These are phyloP conservation scores for Pachypanchax playfairii DNA, from an alignment of 2,113 vertebrate species.

Conservation along the genomic window DNA sequence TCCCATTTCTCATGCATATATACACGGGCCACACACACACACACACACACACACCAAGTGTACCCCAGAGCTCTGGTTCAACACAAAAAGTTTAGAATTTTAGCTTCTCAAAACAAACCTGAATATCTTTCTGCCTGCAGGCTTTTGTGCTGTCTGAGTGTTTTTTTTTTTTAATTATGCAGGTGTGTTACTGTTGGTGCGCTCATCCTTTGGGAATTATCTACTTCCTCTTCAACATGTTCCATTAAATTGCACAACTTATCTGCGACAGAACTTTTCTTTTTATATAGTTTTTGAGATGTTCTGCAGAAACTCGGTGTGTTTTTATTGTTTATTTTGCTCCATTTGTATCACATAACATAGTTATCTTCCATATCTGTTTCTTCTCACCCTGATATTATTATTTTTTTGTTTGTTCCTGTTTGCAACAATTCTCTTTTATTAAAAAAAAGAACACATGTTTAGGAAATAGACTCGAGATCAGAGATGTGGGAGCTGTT, in stretches of 20 bases:
- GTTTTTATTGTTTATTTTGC: neutral
- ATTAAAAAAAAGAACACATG: no score
- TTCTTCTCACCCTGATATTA: slow-evolving; percentile 5
- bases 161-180: neutral
- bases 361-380: neutral
- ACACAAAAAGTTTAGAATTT: no score
- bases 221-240: neutral
- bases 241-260: neutral
- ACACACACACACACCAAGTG: no score
- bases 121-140: slow-evolving; percentile 2
- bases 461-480: slow-evolving; percentile 1
- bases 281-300: neutral
- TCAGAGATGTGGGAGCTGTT: slow-evolving; percentile 9
- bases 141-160: slow-evolving; percentile 5
- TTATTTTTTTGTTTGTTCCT: slow-evolving; percentile 3
- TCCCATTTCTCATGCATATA: neutral
- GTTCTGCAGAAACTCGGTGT: neutral
- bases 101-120: slow-evolving; percentile 17
- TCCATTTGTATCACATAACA: no score
- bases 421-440: neutral
- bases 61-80: slow-evolving; percentile 7
- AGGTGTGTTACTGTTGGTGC: slow-evolving; percentile 20
- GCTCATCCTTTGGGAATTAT: slow-evolving; percentile 6
- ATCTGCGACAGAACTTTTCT: neutral
- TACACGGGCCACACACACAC: no score